Base-by-base conservation (phyloP, 2,113 vertebrate species). In the Oophaga pumilio region DNA sequence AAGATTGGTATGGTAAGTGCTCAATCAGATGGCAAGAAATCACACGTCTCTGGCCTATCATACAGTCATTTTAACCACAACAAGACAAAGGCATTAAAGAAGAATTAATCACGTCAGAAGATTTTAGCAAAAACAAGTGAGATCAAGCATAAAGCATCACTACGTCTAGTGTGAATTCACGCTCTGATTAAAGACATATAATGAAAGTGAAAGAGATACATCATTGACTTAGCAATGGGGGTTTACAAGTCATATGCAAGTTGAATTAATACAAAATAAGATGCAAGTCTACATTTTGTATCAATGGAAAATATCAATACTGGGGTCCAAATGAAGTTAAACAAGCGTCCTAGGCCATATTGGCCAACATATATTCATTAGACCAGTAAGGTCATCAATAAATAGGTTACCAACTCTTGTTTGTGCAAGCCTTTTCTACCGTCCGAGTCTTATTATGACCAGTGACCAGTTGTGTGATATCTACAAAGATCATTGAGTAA, bases 141-240 rank as follows among this genome's bases (percentile, higher is more conserved):
- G 94, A 93, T 94, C 97, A 96, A 96, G 96, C 97, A 96, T 97
- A 96, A 97, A 97, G 95, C 95, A 94, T 95, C 94, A 94, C 96
- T 95, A 95, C 95, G 94, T 95, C 95, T 95, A 96, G 95, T 96
- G 96, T 96, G 96, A 97, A 97, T 97, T 98, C 97, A 98, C 94
- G 96, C 97, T 99, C 97, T 97, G 97, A 98, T 98, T 98, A 97
- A 97, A 97, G 98, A 97, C 96, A 96, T 97, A 97, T 97, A 97
- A 98, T 97, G 97, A 97, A 98, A 97, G 96, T 95, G 96, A 98
- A 97, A 96, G 97, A 96, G 95, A 97, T 97, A 97, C 97, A 98
- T 98, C 97, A 98, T 97, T 97, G 97, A 96, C 95, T 97, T 96
- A 96, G 96, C 94, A 93, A 93, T 93, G 93, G 94, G 93, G 91